These are phyloP conservation scores for Columbina picui DNA, from an alignment of 2,113 vertebrate species.

Conservation along the genomic window DNA sequence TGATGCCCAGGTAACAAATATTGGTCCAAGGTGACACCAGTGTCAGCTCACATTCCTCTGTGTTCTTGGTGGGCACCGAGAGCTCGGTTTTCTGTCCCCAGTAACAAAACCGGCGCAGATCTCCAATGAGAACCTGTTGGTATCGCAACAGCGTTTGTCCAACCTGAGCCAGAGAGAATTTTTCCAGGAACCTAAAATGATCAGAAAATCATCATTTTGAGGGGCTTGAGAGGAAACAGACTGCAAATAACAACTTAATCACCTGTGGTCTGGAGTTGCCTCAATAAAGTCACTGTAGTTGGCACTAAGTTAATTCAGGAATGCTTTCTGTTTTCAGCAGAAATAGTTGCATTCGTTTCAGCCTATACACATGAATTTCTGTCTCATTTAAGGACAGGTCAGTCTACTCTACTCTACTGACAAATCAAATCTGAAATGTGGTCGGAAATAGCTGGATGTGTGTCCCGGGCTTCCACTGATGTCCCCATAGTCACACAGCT, in stretches of 20 bases:
- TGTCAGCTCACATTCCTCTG: neutral
- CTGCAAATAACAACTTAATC: neutral
- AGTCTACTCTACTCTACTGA: too few species aligned
- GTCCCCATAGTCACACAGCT: neutral
- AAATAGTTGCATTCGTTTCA: neutral
- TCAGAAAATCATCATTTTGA: rapidly evolving
- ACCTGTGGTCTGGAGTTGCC: rapidly evolving
- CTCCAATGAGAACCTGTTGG: neutral
- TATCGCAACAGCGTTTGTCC: neutral
- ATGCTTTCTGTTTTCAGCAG: neutral
- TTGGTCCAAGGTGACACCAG: neutral
- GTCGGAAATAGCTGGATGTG: neutral
- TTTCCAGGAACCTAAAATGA: neutral
- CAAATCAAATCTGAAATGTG: neutral
- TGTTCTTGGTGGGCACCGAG: neutral
- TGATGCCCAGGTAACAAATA: too few species aligned
- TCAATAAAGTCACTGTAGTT: neutral
- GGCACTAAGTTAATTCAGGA: neutral
- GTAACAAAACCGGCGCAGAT: neutral
- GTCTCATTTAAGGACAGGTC: neutral
- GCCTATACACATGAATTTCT: neutral
- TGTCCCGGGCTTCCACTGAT: neutral
- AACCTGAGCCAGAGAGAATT: neutral
- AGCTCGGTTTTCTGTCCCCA: neutral
- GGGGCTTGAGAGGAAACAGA: rapidly evolving